Evolutionary conservation across 2,113 vertebrate genomes (phyloP).

Genomic region (Semicossyphus pulcher): DNA sequence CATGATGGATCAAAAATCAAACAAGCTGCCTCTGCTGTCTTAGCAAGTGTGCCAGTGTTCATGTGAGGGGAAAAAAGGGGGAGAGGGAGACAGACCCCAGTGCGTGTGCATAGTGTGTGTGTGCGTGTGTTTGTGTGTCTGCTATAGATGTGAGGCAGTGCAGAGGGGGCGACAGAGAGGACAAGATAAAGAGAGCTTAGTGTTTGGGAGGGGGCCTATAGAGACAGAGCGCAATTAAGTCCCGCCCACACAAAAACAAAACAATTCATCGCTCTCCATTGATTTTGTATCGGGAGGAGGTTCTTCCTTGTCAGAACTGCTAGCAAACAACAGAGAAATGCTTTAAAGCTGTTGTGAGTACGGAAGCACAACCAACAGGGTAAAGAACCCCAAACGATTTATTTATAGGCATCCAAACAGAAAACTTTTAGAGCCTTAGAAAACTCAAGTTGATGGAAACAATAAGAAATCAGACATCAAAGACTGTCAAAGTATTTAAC

Average conservation of each 20-base stretch:
- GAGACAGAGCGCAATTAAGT: neutral
- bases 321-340: neutral
- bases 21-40: conserved; percentile 36
- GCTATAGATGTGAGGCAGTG: conserved; percentile 25
- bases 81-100: conserved; percentile 23
- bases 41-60: conserved; percentile 32
- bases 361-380: too few relatives aligned
- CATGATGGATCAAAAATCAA: conserved; percentile 54
- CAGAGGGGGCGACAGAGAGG: conserved; percentile 21
- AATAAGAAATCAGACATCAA: too few relatives aligned
- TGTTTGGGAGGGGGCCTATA: conserved; percentile 38
- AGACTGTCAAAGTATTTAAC: too few relatives aligned
- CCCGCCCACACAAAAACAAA: neutral
- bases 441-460: too few relatives aligned
- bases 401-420: too few relatives aligned
- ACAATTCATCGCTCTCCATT: neutral
- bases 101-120: conserved; percentile 5
- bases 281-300: neutral
- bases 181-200: conserved; percentile 59
- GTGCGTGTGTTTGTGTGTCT: neutral
- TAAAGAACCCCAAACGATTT: too few relatives aligned
- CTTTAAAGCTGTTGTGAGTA: neutral
- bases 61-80: conserved; percentile 27
- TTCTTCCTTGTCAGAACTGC: neutral
- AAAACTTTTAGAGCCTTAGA: too few relatives aligned